These are phyloP conservation scores for Drosophila truncata DNA, from an alignment of 1,140 invertebrate genomes.

Conservation along the genomic window DNA sequence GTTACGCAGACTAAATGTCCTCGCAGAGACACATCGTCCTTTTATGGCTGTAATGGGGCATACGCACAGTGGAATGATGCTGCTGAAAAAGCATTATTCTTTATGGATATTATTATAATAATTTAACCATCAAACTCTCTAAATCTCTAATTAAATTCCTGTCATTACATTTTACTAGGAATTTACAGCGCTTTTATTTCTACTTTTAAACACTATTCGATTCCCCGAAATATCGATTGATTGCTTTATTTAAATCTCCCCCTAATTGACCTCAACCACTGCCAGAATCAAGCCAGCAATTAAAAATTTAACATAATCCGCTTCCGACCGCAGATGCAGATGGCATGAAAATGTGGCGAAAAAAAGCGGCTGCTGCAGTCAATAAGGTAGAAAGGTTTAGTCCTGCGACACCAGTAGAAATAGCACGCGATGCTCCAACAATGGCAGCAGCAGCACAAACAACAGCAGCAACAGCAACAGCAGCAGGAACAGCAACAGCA, in stretches of 20 bases:
- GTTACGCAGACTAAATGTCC: constrained; percentile 44
- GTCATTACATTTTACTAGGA: too few relatives aligned
- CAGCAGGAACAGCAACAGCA: not conserved
- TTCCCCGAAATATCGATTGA: constrained; percentile 12
- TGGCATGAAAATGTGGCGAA: constrained; percentile 44
- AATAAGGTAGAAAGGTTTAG: constrained; percentile 34
- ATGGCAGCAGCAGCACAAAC: constrained; percentile 5
- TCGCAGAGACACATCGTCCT: constrained; percentile 41
- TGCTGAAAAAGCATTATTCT: not conserved
- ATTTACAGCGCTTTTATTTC: not conserved
- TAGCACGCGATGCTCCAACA: constrained; percentile 7
- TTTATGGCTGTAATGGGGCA: constrained; percentile 59
- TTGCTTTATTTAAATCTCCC: constrained; percentile 21
- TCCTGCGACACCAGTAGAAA: constrained; percentile 30
- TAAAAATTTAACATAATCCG: constrained; percentile 38
- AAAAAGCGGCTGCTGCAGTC: constrained; percentile 26
- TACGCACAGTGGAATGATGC: constrained; percentile 23
- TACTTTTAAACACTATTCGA: not conserved
- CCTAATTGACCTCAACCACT: constrained; percentile 17
- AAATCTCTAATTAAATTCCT: too few relatives aligned
- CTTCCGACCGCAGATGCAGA: constrained; percentile 29
- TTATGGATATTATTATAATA: not conserved
- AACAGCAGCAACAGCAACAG: not conserved
- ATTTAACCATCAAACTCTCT: too few relatives aligned
- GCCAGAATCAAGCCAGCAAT: constrained; percentile 22